phyloP scores from a whole-genome alignment of 2,888 invertebrate species.

The Linhomoeus sp. region DNA sequence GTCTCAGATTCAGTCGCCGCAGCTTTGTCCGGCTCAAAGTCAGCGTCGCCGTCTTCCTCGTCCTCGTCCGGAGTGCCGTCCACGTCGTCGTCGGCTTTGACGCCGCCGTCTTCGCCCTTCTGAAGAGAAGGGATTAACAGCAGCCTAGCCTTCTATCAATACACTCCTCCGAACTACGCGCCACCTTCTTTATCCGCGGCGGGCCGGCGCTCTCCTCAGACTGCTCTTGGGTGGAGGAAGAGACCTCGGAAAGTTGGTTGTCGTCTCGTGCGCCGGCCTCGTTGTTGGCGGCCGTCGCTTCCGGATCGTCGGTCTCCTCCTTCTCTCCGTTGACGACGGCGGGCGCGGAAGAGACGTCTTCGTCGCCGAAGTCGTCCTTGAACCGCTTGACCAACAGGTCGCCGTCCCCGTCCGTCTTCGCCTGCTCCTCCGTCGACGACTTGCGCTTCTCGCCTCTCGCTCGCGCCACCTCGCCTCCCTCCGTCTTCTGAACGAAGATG shows the following conservation, averaged over 20 bases:
- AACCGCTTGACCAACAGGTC: not conserved
- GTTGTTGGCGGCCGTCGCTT: conserved; percentile 1
- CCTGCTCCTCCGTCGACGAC: not conserved
- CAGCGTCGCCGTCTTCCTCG: not conserved
- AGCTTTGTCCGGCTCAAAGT: not conserved
- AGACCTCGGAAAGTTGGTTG: too few species aligned
- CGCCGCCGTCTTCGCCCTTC: too few species aligned
- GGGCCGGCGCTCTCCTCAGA: not conserved
- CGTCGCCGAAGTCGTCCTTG: not conserved
- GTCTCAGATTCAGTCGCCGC: not conserved
- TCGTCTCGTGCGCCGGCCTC: not conserved
- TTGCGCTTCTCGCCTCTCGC: not conserved
- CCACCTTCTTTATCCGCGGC: conserved; percentile 4
- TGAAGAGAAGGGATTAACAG: too few species aligned
- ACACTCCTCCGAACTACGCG: too few species aligned
- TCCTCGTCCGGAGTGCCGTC: not conserved
- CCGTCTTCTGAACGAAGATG: too few species aligned
- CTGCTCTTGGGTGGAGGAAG: too few species aligned
- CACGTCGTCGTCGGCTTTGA: conserved; percentile 2
- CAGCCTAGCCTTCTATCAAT: too few species aligned
- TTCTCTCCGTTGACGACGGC: not conserved
- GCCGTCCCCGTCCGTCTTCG: not conserved
- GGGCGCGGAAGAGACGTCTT: not conserved
- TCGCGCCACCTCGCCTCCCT: too few species aligned
- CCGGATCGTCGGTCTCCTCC: not conserved